Evolutionary conservation across 2,797 vertebrate genomes (phyloP).

Genomic region (Hephaestus fuliginosus): DNA sequence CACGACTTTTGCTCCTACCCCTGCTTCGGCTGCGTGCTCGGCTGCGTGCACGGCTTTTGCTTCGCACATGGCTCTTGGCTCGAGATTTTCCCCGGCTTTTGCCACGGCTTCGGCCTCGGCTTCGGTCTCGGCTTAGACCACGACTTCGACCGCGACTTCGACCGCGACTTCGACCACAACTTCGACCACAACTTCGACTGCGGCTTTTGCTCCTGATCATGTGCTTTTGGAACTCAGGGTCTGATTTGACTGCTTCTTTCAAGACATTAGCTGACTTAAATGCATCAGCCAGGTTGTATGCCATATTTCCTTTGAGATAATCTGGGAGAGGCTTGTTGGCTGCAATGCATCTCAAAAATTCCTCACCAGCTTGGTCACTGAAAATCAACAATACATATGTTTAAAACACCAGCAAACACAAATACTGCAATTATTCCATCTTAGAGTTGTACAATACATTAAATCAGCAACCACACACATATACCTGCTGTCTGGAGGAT

Average conservation of each 20-base stretch:
- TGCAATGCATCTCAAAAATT: slow-evolving; percentile 81
- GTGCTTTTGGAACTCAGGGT: slow-evolving; percentile 61
- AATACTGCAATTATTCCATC: not conserved
- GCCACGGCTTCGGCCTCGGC: slow-evolving; percentile 25
- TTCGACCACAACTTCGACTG: slow-evolving; percentile 54
- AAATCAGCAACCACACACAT: not conserved
- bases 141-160: slow-evolving; percentile 48
- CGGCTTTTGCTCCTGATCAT: slow-evolving; percentile 65
- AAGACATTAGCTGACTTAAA: slow-evolving; percentile 64
- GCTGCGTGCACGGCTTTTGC: slow-evolving; percentile 53
- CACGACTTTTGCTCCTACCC: slow-evolving; percentile 35
- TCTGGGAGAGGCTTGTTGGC: slow-evolving; percentile 81
- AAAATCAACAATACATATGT: slow-evolving; percentile 35
- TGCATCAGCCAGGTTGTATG: slow-evolving; percentile 73
- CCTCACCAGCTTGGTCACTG: slow-evolving; percentile 79
- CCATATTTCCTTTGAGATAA: slow-evolving; percentile 81
- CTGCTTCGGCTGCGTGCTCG: slow-evolving; percentile 29
- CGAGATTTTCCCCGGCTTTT: slow-evolving; percentile 35
- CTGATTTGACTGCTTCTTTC: slow-evolving; percentile 62
- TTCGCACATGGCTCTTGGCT: slow-evolving; percentile 60
- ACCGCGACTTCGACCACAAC: slow-evolving; percentile 44
- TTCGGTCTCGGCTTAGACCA: slow-evolving; percentile 1
- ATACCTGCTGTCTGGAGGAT: slow-evolving; percentile 70
- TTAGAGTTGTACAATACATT: not conserved
- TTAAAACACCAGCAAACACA: slow-evolving; percentile 32